Evolutionary conservation across 2,888 invertebrate species (phyloP).

Genomic region (Mystacides longicornis): DNA sequence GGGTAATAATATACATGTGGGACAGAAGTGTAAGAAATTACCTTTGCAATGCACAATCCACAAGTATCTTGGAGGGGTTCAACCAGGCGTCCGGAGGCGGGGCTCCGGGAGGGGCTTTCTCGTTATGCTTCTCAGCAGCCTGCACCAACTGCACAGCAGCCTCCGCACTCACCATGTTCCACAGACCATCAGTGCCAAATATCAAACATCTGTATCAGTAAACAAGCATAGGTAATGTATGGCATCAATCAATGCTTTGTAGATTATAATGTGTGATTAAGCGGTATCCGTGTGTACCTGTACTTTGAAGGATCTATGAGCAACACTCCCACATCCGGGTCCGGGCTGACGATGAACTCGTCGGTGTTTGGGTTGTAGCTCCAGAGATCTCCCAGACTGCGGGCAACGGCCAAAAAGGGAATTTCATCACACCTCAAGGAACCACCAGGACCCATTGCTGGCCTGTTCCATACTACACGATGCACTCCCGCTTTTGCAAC

Average conservation of each 20-base stretch:
- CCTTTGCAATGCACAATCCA: constrained; percentile 70
- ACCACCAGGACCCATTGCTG: constrained; percentile 85
- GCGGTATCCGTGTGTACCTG: no score
- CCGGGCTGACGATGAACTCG: constrained; percentile 95
- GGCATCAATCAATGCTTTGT: not conserved
- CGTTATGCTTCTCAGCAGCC: constrained; percentile 73
- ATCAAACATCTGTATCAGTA: constrained; percentile 67
- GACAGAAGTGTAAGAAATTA: constrained; percentile 23
- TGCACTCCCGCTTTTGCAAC: constrained; percentile 77
- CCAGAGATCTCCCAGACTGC: constrained; percentile 96
- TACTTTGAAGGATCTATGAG: constrained; percentile 70
- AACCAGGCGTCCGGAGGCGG: constrained; percentile 55
- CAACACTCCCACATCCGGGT: constrained; percentile 87
- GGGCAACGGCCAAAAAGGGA: constrained; percentile 92
- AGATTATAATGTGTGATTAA: no score
- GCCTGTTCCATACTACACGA: constrained; percentile 95
- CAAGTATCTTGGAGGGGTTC: constrained; percentile 87
- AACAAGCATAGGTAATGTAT: not conserved
- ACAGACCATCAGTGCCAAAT: constrained; percentile 93
- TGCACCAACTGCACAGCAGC: constrained; percentile 80
- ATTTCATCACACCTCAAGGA: constrained; percentile 65
- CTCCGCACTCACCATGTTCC: constrained; percentile 87
- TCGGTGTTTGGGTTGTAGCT: constrained; percentile 88
- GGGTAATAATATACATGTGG: not conserved
- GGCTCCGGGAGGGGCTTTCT: constrained; percentile 46